Evolutionary conservation across 2,888 invertebrate species (phyloP).

Genomic region (Tuberolachnus salignus): DNA sequence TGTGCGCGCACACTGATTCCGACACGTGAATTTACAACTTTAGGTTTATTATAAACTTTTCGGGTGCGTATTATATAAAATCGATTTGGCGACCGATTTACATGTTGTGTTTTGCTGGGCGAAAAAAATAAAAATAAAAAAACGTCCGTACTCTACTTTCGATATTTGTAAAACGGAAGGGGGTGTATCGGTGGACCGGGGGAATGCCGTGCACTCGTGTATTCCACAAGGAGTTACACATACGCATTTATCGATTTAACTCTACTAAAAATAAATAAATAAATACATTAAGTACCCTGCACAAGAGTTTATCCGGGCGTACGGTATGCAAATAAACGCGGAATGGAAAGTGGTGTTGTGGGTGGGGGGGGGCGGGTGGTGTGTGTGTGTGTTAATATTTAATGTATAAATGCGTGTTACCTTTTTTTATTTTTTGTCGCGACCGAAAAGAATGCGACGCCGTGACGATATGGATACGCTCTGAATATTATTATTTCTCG

Average conservation of each 20-base stretch:
- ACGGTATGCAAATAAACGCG: not conserved
- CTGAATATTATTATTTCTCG: not conserved
- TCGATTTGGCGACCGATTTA: constrained; percentile 16
- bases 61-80: not conserved
- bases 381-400: too few relatives aligned
- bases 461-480: not conserved
- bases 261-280: not conserved
- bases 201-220: not conserved
- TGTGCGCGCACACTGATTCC: not conserved
- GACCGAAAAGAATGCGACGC: not conserved
- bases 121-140: not conserved
- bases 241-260: constrained; percentile 14
- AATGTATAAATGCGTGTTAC: not conserved
- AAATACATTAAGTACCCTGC: constrained; percentile 31
- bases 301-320: not conserved
- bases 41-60: constrained; percentile 23
- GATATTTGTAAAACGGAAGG: constrained; percentile 13
- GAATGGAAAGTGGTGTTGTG: too few relatives aligned
- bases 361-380: too few relatives aligned
- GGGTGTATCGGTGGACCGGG: not conserved
- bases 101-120: constrained; percentile 16
- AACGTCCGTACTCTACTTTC: constrained; percentile 21
- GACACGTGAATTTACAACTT: not conserved
- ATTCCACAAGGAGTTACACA: constrained; percentile 11
- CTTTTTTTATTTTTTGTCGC: not conserved